Base-by-base conservation (phyloP, 2,797 vertebrate genomes). In the Poecilia gillii region DNA sequence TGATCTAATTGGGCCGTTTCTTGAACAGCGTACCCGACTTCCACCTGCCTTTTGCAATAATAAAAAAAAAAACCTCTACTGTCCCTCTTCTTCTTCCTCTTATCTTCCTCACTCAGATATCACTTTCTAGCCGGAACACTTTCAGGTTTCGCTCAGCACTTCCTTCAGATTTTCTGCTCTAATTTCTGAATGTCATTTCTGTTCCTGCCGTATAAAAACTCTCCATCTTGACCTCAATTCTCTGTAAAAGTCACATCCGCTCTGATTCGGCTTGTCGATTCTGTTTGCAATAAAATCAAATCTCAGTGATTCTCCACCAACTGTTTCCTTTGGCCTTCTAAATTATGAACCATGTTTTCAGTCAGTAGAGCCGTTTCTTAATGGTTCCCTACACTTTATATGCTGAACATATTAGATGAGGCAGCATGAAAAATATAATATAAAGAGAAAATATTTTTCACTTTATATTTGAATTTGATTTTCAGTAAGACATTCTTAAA, bases 161-260 rank as follows among this genome's bases (percentile, higher is more conserved):
- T 76, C 33, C 66, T 49, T 49, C 49, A 79, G 0, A 84, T 81
- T 70, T 80, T 83, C 80, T 83, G 78, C 78, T 91, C 80, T 46
- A 45, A 59, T 88, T 87, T 84, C 62, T 18, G 49, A 18, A 68
- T 80, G 75, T 76, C 36, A 31, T 74, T 49, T 78, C 66, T 23
- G 25, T 74, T 20, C 13, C 20, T 18, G 5, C 8, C 7, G 41
- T 8, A 14, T 20, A 62, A 49, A 47, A 55, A 28, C 4, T 1
- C 81, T 66, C 64, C 55, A 33, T 73, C 80, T 72, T 83, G 75
- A 81, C 77, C 62, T 70, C 66, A n/a, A 43, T 43, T n/a, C 39
- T 75, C 28, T 36, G 80, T 71, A 51, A 77, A 36, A 74, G 68
- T 81, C 55, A 74, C 62, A 47, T 83, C 66, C 80, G 36, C 47